Evolutionary conservation across 2,113 vertebrate species (phyloP), one percentile per base, ranked within the genome.

Genomic region (Aspidoscelis tigris): DNA sequence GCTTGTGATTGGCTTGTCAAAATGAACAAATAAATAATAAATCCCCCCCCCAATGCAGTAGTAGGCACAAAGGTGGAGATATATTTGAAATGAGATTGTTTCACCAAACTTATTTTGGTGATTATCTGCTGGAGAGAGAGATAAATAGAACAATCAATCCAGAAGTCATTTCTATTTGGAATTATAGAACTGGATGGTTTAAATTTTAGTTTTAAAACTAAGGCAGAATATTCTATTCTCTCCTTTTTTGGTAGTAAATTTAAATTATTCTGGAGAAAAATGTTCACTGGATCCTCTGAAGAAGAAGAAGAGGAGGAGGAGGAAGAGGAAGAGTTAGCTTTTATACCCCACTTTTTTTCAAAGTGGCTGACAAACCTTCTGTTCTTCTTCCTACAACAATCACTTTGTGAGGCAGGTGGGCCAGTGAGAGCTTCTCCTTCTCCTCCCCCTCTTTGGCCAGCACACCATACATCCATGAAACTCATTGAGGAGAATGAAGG

Each of bases 11-110:
- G 55, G 10, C 68, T 81, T 91, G 0, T 73, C 84, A 66, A 55
- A 82, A 47, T 33, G 33, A 33, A 33, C 33, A 33, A 33, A 33
- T 33, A 33, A 33, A 33, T 33, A 33, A 33, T 33, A 33, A 33
- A 33, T 33, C 33, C 33, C 33, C 33, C 8, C 8, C 47, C 47
- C 47, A 6, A 9, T 53, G 33, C 21, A 26, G 53, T 89, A 88
- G 94, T 82, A 88, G 83, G 82, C 82, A 89, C 77, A 68, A 92
- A 88, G 73, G 66, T 65, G 92, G 86, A 87, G 81, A 66, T 84
- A 66, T 80, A 21, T 3, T 4, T 82, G 10, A 73, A 73, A 44
- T 77, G 22, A 82, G 21, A 21, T 84, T 76, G 80, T 20, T 53
- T 6, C 7, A 22, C 6, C 18, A 7, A 64, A 53, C 86, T 69